phyloP scores from a whole-genome alignment of 2,113 vertebrate species.

The Bombycilla garrulus region DNA sequence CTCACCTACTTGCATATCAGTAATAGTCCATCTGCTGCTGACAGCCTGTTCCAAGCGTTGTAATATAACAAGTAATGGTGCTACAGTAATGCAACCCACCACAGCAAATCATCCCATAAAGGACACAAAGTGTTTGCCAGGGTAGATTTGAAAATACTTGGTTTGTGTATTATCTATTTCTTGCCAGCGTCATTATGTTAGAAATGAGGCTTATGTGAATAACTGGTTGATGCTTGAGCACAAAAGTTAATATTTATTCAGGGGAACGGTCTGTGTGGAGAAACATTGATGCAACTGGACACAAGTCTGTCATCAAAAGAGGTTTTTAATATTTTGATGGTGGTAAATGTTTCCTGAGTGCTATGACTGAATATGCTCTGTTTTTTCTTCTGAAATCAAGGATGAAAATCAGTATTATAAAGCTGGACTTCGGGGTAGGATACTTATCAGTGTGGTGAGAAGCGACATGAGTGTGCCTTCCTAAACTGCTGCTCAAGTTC shows the following conservation, averaged over 20 bases:
- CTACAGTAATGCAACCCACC: not conserved
- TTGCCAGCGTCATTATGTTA: not conserved
- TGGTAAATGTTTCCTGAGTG: not conserved
- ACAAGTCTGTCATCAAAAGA: not conserved
- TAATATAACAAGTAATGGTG: not conserved
- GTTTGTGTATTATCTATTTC: not conserved
- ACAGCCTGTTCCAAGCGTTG: slow-evolving; percentile 23
- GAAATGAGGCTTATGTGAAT: not conserved
- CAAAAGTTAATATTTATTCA: slow-evolving; percentile 50
- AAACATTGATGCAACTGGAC: not conserved
- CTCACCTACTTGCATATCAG: slow-evolving; percentile 34
- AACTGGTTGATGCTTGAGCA: not conserved
- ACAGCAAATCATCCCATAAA: slow-evolving; percentile 34
- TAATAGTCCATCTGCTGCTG: slow-evolving; percentile 58
- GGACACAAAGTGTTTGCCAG: not conserved
- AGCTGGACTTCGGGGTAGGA: not conserved
- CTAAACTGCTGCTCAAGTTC: not conserved
- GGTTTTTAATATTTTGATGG: not conserved
- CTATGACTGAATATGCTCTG: not conserved
- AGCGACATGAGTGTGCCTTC: not conserved
- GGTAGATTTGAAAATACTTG: slow-evolving; percentile 26
- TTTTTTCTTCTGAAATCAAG: not conserved
- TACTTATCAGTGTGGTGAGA: not conserved
- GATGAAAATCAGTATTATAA: not conserved
- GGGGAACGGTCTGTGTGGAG: not conserved